Evolutionary conservation across 1,140 invertebrate genomes (phyloP).

Genomic region (Drosophila lini): DNA sequence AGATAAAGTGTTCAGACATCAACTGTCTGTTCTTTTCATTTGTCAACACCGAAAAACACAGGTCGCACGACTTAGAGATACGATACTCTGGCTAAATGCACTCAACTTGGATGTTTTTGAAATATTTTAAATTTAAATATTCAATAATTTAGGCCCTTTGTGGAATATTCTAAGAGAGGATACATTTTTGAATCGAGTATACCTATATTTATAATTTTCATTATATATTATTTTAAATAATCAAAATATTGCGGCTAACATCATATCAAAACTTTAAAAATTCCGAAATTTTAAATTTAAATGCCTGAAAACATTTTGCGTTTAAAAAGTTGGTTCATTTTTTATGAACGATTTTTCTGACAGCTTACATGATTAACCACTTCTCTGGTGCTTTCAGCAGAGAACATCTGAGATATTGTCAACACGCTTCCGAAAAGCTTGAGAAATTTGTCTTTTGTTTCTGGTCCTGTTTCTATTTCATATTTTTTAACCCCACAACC

Average conservation of each 20-base stretch:
- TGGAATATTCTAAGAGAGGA: background rate
- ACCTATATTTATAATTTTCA: no score
- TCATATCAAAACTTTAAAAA: no score
- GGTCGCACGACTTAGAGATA: constrained; percentile 31
- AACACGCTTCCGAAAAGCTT: constrained; percentile 45
- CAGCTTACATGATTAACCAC: constrained; percentile 26
- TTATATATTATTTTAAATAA: no score
- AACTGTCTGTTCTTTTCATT: constrained; percentile 44
- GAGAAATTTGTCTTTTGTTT: constrained; percentile 72
- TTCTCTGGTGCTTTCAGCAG: background rate
- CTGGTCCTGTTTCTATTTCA: constrained; percentile 45
- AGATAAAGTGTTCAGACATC: constrained; percentile 75
- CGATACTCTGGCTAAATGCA: background rate
- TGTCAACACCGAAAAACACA: constrained; percentile 48
- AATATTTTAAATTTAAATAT: constrained; percentile 1
- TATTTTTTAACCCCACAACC: constrained; percentile 12
- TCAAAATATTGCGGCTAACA: no score
- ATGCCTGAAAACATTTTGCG: background rate
- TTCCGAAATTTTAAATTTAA: background rate
- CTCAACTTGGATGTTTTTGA: background rate
- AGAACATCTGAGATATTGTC: constrained; percentile 46
- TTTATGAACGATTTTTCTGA: no score
- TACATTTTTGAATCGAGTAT: no score
- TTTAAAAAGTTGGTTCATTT: no score
- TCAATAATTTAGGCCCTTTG: background rate